These are phyloP conservation scores for Aplochiton taeniatus DNA, from an alignment of 2,797 vertebrate genomes.

Conservation along the genomic window DNA sequence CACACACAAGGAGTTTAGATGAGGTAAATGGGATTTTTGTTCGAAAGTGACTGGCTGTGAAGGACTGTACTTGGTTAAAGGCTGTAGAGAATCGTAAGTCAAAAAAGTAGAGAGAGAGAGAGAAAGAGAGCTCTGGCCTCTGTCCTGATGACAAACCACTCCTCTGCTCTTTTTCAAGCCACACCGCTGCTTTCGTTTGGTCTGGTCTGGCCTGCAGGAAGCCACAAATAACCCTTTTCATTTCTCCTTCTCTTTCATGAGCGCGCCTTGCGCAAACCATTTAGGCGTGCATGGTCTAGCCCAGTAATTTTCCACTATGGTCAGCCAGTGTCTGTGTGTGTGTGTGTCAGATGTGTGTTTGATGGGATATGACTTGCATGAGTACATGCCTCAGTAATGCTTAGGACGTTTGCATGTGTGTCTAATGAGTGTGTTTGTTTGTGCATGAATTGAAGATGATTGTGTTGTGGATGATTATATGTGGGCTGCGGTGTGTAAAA, in stretches of 20 bases:
- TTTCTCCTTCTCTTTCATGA: conserved; percentile 42
- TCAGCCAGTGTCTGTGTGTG: conserved; percentile 26
- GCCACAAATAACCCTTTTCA: conserved; percentile 57
- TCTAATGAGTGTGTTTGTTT: conserved; percentile 13
- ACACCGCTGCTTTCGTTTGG: conserved; percentile 50
- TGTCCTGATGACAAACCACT: conserved; percentile 55
- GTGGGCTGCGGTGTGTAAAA: background rate
- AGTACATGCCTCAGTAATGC: background rate
- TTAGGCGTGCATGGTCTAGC: conserved; percentile 34
- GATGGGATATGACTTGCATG: too few species aligned
- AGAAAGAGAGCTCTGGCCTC: conserved; percentile 41
- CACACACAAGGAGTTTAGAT: background rate
- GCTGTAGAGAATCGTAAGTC: too few species aligned
- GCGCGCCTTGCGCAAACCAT: conserved; percentile 42
- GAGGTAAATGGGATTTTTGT: too few species aligned
- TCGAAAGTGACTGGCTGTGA: background rate
- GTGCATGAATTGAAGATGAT: conserved; percentile 28
- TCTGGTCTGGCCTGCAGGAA: conserved; percentile 55
- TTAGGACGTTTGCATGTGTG: conserved; percentile 1
- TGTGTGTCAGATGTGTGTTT: conserved; percentile 10
- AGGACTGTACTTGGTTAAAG: conserved; percentile 18
- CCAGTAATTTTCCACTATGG: conserved; percentile 58
- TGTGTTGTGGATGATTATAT: background rate
- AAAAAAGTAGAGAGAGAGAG: conserved; percentile 14
- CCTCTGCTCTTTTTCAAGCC: conserved; percentile 53